These are phyloP conservation scores for Leucoptera coffeella DNA, from an alignment of 2,888 invertebrate species.

Conservation along the genomic window DNA sequence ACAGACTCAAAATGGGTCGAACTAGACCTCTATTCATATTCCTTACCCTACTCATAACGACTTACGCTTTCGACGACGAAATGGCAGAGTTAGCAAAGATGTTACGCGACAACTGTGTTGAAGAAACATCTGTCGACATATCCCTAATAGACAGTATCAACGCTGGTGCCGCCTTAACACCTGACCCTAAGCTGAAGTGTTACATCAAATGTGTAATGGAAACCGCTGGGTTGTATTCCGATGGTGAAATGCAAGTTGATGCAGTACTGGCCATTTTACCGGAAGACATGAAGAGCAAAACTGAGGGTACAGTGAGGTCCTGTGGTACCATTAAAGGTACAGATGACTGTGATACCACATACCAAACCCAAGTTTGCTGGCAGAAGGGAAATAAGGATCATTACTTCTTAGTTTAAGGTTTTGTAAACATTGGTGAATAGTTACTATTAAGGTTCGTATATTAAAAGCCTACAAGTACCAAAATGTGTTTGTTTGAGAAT, in stretches of 20 bases:
- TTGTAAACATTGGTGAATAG: background rate
- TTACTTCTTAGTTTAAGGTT: slow-evolving; percentile 24
- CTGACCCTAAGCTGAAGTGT: slow-evolving; percentile 27
- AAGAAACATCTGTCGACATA: slow-evolving; percentile 24
- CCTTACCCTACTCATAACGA: too few species aligned
- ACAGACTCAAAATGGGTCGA: too few species aligned
- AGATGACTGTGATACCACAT: slow-evolving; percentile 38
- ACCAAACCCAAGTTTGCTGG: slow-evolving; percentile 34
- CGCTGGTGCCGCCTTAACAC: slow-evolving; percentile 20
- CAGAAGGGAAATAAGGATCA: slow-evolving; percentile 22
- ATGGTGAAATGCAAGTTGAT: slow-evolving; percentile 28
- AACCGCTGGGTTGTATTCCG: slow-evolving; percentile 33
- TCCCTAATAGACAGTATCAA: slow-evolving; percentile 21
- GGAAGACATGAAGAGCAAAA: slow-evolving; percentile 15
- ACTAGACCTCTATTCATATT: too few species aligned
- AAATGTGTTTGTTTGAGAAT: too few species aligned
- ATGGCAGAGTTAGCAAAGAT: slow-evolving; percentile 31
- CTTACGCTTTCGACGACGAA: slow-evolving; percentile 24
- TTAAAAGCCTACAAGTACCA: background rate
- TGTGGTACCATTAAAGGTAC: slow-evolving; percentile 26
- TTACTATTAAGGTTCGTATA: background rate
- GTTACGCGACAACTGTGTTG: slow-evolving; percentile 28
- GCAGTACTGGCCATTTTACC: slow-evolving; percentile 29
- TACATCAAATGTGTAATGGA: slow-evolving; percentile 42
- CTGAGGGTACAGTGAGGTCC: slow-evolving; percentile 14